Base-by-base conservation (phyloP, 1,140 invertebrate species). In the Drosophila melanica region DNA sequence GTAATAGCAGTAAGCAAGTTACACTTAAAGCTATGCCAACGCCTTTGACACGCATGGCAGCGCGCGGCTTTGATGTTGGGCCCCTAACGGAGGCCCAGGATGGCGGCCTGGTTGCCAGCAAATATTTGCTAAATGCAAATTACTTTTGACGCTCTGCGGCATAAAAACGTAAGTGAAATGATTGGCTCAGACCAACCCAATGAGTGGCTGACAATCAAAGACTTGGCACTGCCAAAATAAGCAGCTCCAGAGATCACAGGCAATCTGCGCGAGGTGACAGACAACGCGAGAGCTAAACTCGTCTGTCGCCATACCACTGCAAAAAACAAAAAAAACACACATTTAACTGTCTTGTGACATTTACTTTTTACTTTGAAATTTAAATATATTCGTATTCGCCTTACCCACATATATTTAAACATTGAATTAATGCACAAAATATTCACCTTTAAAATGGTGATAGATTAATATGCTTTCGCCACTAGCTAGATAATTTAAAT, bases 111-210 rank as follows among this genome's bases (percentile, higher is more conserved):
- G 66, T 45, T 50, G 54, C 50, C 69, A 35, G 55, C 66, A 86
- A 86, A 86, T 86, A 86, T 86, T 86, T 86, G 81, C 75, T 73
- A 81, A 87, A 86, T 87, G 82, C 81, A 86, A 86, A 86, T 86
- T 87, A 81, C 82, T 86, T 87, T 81, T 87, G 81, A 81, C 81
- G 81, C 82, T 86, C 71, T 65, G 77, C 54, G 77, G 74, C 77
- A 78, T 72, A 57, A 76, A 78, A 87, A 79, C 69, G 47, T 54
- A 53, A 67, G 63, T 55, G 69, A 86, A 77, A 74, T 86, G 78
- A 86, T 85, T 85, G 81, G 68, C 81, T 74, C 47, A 48, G 68
- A 64, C 45, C 51, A 16, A 44, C 18, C 30, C 67, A 16, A 54
- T 37, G 67, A 47, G 37, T 39, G 48, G 14, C 60, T 70, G 4